phyloP scores from a whole-genome alignment of 2,797 vertebrate species.

The Hemitrygon akajei region DNA sequence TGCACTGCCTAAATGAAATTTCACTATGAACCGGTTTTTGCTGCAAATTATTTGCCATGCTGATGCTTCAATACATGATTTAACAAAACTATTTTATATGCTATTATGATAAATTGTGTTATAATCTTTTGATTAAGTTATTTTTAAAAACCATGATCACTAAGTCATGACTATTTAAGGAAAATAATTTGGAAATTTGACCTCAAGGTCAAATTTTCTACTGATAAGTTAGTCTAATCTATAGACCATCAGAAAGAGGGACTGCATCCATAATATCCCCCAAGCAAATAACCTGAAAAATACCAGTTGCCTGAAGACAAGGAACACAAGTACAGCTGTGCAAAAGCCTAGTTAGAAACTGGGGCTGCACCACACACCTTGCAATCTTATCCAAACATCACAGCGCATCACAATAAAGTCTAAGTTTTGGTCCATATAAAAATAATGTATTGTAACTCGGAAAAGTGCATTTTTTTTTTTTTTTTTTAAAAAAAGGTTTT shows the following conservation, averaged over 20 bases:
- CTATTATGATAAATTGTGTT: neutral
- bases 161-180: neutral
- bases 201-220: neutral
- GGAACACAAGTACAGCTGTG: slow-evolving; percentile 62
- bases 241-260: slow-evolving; percentile 23
- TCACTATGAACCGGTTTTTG: neutral
- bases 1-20: slow-evolving; percentile 11
- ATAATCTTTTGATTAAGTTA: neutral
- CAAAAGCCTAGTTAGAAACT: slow-evolving; percentile 47
- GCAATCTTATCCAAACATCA: slow-evolving; percentile 48
- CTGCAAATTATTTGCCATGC: neutral
- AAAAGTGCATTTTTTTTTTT: slow-evolving; percentile 55
- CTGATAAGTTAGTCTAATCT: neutral
- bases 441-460: slow-evolving; percentile 74
- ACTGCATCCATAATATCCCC: neutral
- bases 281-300: slow-evolving; percentile 19
- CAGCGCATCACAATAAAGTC: slow-evolving; percentile 61
- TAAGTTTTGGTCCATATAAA: slow-evolving; percentile 67
- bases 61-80: neutral
- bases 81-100: neutral
- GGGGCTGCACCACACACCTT: neutral
- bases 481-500: neutral
- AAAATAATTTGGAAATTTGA: neutral
- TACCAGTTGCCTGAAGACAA: slow-evolving; percentile 55
- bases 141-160: neutral